Conservation (phyloP, 2,797 vertebrate genomes). For the Alauda arvensis region DNA sequence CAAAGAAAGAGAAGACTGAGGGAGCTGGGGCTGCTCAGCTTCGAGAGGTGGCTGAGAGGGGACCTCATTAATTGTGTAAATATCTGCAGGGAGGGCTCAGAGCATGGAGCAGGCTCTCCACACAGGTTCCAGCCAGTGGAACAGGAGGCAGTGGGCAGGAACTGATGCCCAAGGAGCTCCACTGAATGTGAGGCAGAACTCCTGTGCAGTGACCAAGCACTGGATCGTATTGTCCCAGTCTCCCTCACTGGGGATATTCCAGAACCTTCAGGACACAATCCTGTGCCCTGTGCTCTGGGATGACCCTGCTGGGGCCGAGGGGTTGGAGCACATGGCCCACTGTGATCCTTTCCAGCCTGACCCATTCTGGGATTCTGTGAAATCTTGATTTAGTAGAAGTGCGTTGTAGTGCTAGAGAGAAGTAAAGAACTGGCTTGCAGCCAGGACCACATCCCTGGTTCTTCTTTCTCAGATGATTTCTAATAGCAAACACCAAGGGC, state of each 20-base stretch:
- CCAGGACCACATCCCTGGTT: background rate
- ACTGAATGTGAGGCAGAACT: background rate
- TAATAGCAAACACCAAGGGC: background rate
- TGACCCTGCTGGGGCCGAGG: background rate
- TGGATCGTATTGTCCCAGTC: background rate
- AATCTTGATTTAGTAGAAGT: background rate
- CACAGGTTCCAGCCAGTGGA: rapidly evolving
- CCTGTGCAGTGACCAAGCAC: background rate
- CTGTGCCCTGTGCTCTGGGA: background rate
- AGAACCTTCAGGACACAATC: background rate
- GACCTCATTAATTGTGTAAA: background rate
- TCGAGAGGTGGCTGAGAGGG: background rate
- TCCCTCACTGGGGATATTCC: background rate
- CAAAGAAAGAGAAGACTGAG: background rate
- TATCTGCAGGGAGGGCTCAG: background rate
- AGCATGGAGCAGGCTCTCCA: background rate
- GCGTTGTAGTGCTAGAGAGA: background rate
- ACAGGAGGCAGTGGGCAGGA: rapidly evolving
- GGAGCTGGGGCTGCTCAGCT: background rate
- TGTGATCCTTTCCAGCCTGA: background rate
- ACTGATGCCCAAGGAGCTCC: background rate
- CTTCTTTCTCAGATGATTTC: background rate
- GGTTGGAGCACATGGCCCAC: background rate
- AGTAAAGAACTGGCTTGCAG: background rate
- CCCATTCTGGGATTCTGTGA: background rate